Base-by-base conservation (phyloP, 2,888 invertebrate species). In the Drosophila atripex region DNA sequence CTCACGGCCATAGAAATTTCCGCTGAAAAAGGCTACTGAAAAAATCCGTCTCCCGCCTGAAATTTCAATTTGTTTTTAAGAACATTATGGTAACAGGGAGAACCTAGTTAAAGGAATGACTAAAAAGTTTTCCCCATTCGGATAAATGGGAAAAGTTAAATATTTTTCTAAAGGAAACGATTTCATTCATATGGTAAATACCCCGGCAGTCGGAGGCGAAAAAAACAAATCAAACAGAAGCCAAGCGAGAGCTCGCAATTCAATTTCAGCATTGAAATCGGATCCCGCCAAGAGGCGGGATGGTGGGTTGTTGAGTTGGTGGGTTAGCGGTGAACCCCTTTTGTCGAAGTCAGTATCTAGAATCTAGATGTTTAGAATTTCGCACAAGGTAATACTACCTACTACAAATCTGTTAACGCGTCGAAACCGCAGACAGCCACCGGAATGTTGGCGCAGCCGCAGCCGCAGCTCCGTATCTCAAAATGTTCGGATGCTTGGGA, bases 221-320 rank as follows among this genome's bases (percentile, higher is more conserved):
- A 46, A 39, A 53, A 60, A 65, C 54, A 65, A 68, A 43, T 35
- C 61, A 53, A 75, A 55, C 66, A 64, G 68, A 75, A 77, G 60
- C 64, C 66, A 64, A 60, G 52, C 57, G 54, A 66, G 52, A 47
- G 56, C 51, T 41, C 66, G 69, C 64, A 80, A 88, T 73, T 80
- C 80, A 75, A 86, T 80, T 85, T 78, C 57, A 78, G 51, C 75
- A 76, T 71, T 80, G 84, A 84, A 88, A 85, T 78, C 80, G 68
- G 84, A 85, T 83, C 80, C 52, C 41, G n/a, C 47, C 30, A 30
- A 12, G 63, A 35, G 54, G 21, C 35, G 21, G 43, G 65, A 46
- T 43, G 61, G 55, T 54, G 66, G 38, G 11, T 32, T 32, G 32
- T 11, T n/a, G 18, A 35, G 65, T 49, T 43, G 57, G 49, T 50